phyloP scores from a whole-genome alignment of 2,888 invertebrate genomes.

The Caenorhabditis auriculariae region DNA sequence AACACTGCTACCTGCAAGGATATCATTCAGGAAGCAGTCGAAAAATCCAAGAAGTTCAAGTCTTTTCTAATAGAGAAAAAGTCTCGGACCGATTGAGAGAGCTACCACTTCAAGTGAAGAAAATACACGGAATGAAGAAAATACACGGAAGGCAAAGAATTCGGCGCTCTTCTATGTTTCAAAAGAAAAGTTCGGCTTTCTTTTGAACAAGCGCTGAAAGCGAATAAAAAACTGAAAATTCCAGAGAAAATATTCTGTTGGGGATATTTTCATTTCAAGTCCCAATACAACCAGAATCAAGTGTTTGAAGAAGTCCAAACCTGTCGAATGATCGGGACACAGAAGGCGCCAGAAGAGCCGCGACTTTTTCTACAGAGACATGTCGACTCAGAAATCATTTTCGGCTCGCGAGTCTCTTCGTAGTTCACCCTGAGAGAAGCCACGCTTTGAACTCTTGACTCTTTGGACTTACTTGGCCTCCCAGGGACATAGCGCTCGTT shows the following conservation, averaged over 20 bases:
- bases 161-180: background rate
- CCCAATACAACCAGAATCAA: background rate
- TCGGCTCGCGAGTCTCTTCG: constrained; percentile 58
- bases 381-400: constrained; percentile 53
- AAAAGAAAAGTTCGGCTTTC: background rate
- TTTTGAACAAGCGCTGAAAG: no score
- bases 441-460: constrained; percentile 67
- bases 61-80: background rate
- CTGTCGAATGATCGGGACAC: constrained; percentile 53
- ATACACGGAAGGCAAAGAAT: no score
- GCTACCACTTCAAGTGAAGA: no score
- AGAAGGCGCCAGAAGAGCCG: constrained; percentile 47
- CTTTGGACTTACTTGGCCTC: constrained; percentile 29
- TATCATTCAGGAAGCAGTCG: background rate
- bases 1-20: constrained; percentile 40
- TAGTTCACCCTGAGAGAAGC: constrained; percentile 41
- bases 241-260: no score
- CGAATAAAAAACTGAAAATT: no score
- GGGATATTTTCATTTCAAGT: no score
- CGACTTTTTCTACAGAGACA: constrained; percentile 56
- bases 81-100: background rate
- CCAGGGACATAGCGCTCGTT: constrained; percentile 57
- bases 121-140: no score
- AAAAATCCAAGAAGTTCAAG: no score
- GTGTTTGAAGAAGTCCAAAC: background rate